Evolutionary conservation across 2,113 vertebrate genomes (phyloP).

Genomic region (Calidris pugnax): DNA sequence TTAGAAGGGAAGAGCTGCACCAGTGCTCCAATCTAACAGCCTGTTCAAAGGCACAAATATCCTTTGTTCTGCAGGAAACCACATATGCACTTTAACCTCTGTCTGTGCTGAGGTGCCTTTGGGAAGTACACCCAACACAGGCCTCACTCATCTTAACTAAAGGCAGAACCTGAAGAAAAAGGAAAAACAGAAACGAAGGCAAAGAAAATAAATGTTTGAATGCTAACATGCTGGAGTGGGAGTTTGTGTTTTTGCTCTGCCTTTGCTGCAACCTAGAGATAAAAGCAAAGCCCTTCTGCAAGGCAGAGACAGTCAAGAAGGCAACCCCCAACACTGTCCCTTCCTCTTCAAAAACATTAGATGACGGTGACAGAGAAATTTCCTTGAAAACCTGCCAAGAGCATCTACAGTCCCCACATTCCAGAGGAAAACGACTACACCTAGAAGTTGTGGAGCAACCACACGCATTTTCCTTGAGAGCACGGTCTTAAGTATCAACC

Average conservation of each 20-base stretch:
- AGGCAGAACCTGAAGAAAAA: not conserved
- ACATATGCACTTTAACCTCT: not conserved
- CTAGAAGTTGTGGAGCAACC: not conserved
- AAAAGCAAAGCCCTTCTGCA: not conserved
- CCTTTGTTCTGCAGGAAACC: not conserved
- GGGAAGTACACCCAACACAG: not conserved
- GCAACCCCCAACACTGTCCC: not conserved
- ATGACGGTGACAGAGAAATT: not conserved
- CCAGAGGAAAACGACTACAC: not conserved
- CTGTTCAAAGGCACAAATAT: not conserved
- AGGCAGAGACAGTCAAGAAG: not conserved
- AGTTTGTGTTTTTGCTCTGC: not conserved
- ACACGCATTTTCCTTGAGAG: not conserved
- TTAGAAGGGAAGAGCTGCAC: not conserved
- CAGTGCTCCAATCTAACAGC: not conserved
- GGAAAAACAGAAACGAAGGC: not conserved
- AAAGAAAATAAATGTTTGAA: not conserved
- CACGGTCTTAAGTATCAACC: fast-evolving
- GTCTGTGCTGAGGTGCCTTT: not conserved
- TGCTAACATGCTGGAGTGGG: not conserved
- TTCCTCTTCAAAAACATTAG: not conserved
- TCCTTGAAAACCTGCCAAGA: not conserved
- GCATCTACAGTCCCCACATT: not conserved
- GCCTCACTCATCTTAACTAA: not conserved
- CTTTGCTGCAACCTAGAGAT: not conserved